A percentile compares a stretch with the other conserved stretches of the same genome.
Conservation (phyloP, 2,113 vertebrate genomes). For the Prietella phreatophila region DNA sequence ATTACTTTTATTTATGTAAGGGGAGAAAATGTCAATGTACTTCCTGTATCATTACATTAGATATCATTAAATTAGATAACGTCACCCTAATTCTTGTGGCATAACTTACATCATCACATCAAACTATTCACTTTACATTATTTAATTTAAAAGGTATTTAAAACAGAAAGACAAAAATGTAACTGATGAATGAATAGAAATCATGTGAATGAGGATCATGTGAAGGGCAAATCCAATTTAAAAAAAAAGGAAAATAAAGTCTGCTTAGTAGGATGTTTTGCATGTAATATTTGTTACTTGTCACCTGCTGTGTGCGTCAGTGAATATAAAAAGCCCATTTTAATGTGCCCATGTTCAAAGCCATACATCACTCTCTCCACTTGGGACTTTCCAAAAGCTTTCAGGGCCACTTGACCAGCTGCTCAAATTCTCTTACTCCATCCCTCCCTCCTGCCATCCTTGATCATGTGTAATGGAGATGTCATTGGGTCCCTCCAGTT, state of each 20-base stretch:
- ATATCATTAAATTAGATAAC: background rate
- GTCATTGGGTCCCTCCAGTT: constrained; percentile 46
- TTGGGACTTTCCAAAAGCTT: constrained; percentile 41
- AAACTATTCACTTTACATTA: background rate
- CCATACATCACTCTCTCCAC: constrained; percentile 33
- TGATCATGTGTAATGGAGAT: constrained; percentile 16
- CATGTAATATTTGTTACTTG: background rate
- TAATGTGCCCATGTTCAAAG: constrained; percentile 40
- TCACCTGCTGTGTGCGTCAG: background rate
- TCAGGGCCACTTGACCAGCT: constrained; percentile 52
- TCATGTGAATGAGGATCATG: background rate
- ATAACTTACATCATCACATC: background rate
- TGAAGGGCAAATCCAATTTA: background rate
- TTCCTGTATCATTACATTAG: background rate
- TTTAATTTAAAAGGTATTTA: background rate
- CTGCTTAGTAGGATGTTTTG: background rate
- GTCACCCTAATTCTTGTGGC: background rate
- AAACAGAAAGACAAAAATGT: background rate
- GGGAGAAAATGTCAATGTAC: background rate
- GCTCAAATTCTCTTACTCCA: constrained; percentile 41
- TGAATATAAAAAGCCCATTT: constrained; percentile 28
- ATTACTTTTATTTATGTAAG: background rate
- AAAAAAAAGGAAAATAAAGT: background rate
- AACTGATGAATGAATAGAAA: background rate
- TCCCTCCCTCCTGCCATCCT: background rate